Conservation (phyloP, 2,113 vertebrate species). For the Trogon surrucura region DNA sequence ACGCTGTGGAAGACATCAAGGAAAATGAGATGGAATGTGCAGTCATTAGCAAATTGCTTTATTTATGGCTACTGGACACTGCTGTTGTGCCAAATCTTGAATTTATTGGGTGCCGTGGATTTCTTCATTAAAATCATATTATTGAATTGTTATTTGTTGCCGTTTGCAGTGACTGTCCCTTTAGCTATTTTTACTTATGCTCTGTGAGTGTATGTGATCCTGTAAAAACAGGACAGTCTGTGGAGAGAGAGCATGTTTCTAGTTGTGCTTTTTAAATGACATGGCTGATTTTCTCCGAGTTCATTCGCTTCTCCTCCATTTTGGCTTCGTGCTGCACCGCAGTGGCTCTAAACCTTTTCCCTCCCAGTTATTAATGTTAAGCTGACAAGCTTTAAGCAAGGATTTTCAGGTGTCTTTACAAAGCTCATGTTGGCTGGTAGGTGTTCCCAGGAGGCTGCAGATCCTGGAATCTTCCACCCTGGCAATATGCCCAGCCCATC, state of each 20-base stretch:
- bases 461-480: constrained; percentile 58
- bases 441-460: constrained; percentile 42
- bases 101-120: neutral
- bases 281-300: neutral
- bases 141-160: constrained; percentile 16
- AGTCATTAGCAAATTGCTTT: constrained; percentile 45
- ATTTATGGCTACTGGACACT: constrained; percentile 25
- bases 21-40: constrained; percentile 43
- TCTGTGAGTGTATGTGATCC: neutral
- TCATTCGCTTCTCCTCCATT: neutral
- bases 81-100: constrained; percentile 14
- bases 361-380: constrained; percentile 39
- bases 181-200: constrained; percentile 6
- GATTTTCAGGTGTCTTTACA: constrained; percentile 65
- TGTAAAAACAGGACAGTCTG: neutral
- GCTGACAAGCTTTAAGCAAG: constrained; percentile 37
- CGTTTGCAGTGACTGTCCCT: neutral
- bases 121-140: constrained; percentile 20
- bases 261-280: neutral
- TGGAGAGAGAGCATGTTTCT: neutral
- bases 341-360: neutral
- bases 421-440: constrained; percentile 31
- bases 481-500: constrained; percentile 28
- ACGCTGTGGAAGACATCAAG: constrained; percentile 36
- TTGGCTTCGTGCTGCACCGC: neutral